Base-by-base conservation (phyloP, 2,113 vertebrate species). In the Takifugu flavidus region DNA sequence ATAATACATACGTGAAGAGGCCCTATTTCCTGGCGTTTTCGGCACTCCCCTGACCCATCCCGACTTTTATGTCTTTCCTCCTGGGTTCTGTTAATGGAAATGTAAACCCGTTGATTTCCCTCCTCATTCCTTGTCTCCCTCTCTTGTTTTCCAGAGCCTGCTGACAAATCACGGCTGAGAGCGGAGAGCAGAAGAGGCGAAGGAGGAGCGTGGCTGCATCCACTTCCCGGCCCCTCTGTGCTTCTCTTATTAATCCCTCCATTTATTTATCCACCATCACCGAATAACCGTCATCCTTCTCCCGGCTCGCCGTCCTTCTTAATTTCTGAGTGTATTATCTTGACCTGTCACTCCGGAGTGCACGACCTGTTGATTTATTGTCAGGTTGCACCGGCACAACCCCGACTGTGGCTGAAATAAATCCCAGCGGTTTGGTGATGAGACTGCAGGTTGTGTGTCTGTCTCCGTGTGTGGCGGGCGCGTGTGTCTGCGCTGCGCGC, bases 341-440 rank as follows among this genome's bases (percentile, higher is more conserved):
- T 80, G 74, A 83, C 73, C 68, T 71, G 68, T 74, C 78, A 69
- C 74, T 80, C 70, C 51, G 67, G 70, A 80, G 68, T 78, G 61
- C 80, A 65, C 67, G 64, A 82, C 63, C 73, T 70, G 82, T 76
- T 86, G 79, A 85, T 86, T 86, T 78, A 73, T 76, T 77, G 67
- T 79, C 71, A 72, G 64, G 70, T 84, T 86, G 83, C 77, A 43
- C 50, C 56, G 54, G 78, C 82, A 76, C 79, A 75, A 20, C 56
- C 67, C 66, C 75, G 77, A 69, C 74, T 29, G 13, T 58, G 46
- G 29, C 60, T 59, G 72, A 83, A 86, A 87, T 87, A 88, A 87
- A 88, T 85, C 78, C 79, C 67, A 72, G 76, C 83, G 13, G 73
- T 82, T 85, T 65, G 61, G 66, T 77, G 78, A 87, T 80, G 83